Conservation (phyloP, 2,888 invertebrate species). For the Monoplex corrugatus region DNA sequence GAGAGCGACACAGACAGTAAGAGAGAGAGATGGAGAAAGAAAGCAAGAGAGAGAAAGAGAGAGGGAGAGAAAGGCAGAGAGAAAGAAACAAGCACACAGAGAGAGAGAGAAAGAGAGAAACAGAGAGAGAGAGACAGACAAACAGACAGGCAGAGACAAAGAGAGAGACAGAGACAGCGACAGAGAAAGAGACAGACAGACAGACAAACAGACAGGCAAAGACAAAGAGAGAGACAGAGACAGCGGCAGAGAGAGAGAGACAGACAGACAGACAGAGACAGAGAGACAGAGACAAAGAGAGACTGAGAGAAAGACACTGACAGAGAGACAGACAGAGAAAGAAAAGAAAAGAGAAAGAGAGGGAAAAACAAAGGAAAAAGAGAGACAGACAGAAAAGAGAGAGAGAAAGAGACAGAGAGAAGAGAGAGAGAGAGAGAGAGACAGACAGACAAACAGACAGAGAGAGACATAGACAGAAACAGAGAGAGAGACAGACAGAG, state of each 20-base stretch:
- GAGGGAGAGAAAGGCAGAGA: too few relatives aligned
- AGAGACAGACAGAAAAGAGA: background rate
- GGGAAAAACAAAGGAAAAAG: background rate
- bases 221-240: background rate
- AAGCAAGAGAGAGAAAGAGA: too few relatives aligned
- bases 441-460: slow-evolving; percentile 20
- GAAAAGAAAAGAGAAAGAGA: too few relatives aligned
- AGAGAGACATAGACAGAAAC: too few relatives aligned
- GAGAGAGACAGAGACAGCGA: slow-evolving; percentile 11
- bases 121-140: background rate
- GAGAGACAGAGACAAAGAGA: background rate
- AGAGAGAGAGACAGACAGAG: too few relatives aligned
- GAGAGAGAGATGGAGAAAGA: too few relatives aligned
- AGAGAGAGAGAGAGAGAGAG: background rate
- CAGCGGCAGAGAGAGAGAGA: background rate
- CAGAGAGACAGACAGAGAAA: too few relatives aligned
- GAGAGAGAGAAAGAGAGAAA: too few relatives aligned
- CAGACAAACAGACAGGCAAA: background rate
- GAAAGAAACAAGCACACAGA: too few relatives aligned
- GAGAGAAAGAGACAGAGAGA: background rate
- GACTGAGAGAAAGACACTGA: background rate
- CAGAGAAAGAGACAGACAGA: background rate
- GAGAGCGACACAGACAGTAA: too few relatives aligned
- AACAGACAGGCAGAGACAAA: background rate
- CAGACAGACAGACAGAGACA: slow-evolving; percentile 15